Percentiles rank a stretch among this genome's conserved stretches.
Conservation (phyloP, 2,113 vertebrate species). For the Psittacula cyanocephala region DNA sequence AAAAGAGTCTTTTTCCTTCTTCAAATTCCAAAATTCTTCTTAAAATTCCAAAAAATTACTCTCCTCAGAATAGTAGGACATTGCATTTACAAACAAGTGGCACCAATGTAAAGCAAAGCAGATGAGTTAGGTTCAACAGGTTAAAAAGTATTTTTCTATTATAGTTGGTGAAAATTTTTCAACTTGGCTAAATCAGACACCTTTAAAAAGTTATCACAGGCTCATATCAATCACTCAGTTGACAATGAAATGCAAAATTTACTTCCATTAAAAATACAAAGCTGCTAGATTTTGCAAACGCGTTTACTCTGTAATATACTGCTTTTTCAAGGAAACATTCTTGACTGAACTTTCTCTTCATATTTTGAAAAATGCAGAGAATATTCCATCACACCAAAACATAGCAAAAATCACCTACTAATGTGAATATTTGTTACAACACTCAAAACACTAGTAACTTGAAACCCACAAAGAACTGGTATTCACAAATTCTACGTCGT, state of each 20-base stretch:
- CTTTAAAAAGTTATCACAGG: background rate
- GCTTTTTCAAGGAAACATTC: background rate
- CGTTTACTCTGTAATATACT: background rate
- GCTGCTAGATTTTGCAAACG: background rate
- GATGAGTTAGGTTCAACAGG: background rate
- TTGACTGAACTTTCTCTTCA: background rate
- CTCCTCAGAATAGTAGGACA: background rate
- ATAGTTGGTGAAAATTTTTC: background rate
- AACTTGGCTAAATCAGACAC: background rate
- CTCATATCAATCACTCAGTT: background rate
- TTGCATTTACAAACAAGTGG: background rate
- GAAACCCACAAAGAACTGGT: background rate
- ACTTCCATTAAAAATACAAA: background rate
- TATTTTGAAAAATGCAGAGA: background rate
- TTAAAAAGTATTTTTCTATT: background rate
- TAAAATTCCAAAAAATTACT: background rate
- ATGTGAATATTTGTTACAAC: background rate
- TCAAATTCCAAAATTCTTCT: background rate
- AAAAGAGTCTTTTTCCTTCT: background rate
- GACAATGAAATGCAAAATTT: background rate
- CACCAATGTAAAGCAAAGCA: background rate
- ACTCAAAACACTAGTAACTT: background rate
- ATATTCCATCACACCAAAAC: background rate
- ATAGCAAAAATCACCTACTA: background rate
- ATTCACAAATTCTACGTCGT: background rate